Evolutionary conservation across 2,113 vertebrate genomes (phyloP), one percentile per base, ranked within the genome.

Genomic region (Martes martes): DNA sequence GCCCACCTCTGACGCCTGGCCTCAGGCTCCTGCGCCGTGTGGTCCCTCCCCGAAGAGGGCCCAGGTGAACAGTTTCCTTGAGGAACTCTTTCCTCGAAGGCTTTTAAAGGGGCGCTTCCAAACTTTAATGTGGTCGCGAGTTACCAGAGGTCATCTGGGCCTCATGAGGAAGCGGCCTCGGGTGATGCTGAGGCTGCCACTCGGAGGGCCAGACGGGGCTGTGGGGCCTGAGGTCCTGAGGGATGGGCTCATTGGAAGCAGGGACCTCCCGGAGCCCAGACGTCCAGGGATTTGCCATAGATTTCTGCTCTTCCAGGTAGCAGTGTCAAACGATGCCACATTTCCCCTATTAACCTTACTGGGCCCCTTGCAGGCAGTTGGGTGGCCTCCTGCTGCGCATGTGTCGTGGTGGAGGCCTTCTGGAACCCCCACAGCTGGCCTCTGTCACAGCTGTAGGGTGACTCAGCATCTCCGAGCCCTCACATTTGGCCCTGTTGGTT

Each of bases 21-120:
- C 9, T n/a, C 50, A 6, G 26, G n/a, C 33, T 4, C 45, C 26
- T 18, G 52, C 39, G 0, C 63, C 16, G 9, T 7, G 0, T 0
- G 55, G 33, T 26, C 13, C 8, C 42, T 9, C n/a, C 26, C 63
- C 14, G 19, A 7, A 7, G 11, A 28, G 69, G 33, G 57, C 55
- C 45, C 2, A 7, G 24, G n/a, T 18, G n/a, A 23, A 31, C 16
- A 13, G 45, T 78, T 7, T 33, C 47, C n/a, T 42, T 78, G 26
- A 39, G 73, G 24, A 88, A 4, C 39, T 28, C 55, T 36, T 21
- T 61, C 33, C 33, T 82, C 7, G 7, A 28, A 10, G 5, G 33
- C 50, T 61, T 13, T 18, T 31, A 15, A 28, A 7, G 28, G 42
- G 15, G 11, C 1, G 3, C 63, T 19, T 47, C 36, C 28, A 36